Evolutionary conservation across 1,140 invertebrate genomes (phyloP).

Genomic region (Bombus affinis): DNA sequence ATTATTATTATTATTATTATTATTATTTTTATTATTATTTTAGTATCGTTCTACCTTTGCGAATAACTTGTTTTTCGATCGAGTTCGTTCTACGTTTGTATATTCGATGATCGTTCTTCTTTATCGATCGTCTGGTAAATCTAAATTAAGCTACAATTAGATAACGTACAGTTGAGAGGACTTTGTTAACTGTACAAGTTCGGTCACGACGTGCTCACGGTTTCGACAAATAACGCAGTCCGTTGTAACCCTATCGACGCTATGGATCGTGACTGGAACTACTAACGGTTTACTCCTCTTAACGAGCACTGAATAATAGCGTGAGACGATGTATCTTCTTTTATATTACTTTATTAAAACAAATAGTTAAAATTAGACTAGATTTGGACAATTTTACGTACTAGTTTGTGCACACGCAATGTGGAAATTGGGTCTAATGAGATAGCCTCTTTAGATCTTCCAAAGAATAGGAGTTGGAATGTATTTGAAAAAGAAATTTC

Average conservation of each 20-base stretch:
- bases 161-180: background rate
- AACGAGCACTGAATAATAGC: background rate
- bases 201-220: background rate
- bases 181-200: conserved; percentile 4
- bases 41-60: too few species aligned
- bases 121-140: background rate
- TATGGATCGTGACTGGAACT: background rate
- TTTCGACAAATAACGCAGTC: conserved; percentile 8
- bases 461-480: too few species aligned
- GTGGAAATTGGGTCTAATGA: too few species aligned
- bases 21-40: too few species aligned
- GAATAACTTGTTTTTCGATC: too few species aligned
- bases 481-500: too few species aligned
- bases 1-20: too few species aligned
- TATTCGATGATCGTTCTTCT: background rate
- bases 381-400: too few species aligned
- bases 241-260: background rate
- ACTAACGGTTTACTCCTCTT: background rate
- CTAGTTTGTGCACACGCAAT: too few species aligned
- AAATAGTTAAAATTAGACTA: too few species aligned
- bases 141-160: background rate
- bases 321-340: background rate
- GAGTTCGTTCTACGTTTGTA: background rate
- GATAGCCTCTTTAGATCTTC: too few species aligned
- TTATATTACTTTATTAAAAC: too few species aligned